A percentile compares a stretch with the other conserved stretches of the same genome.
phyloP scores from a whole-genome alignment of 2,888 invertebrate species.

The Cistogaster globosa region DNA sequence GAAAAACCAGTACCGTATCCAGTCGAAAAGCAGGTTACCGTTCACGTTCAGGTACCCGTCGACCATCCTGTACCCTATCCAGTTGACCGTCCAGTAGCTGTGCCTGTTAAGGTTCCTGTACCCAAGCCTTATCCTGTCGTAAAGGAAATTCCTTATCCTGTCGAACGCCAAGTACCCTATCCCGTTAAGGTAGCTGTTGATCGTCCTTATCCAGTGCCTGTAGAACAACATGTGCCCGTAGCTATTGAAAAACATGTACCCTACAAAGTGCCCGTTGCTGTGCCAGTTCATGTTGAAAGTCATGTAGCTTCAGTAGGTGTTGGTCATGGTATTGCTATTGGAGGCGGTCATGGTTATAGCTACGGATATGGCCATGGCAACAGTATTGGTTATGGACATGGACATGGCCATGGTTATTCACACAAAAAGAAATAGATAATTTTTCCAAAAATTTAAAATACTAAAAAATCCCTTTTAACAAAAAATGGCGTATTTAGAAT shows the following conservation, averaged over 20 bases:
- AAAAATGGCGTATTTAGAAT: conserved; percentile 66
- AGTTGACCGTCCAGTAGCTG: conserved; percentile 88
- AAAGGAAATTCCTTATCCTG: conserved; percentile 85
- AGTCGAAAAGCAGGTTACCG: conserved; percentile 84
- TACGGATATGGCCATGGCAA: conserved; percentile 58
- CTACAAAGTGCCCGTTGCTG: conserved; percentile 85
- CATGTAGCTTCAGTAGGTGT: conserved; percentile 75
- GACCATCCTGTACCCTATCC: conserved; percentile 85
- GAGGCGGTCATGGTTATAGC: conserved; percentile 71
- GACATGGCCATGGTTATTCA: conserved; percentile 73
- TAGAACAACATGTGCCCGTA: conserved; percentile 85
- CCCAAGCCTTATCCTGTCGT: conserved; percentile 87
- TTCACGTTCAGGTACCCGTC: conserved; percentile 84
- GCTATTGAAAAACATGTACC: conserved; percentile 88
- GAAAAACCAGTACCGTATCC: conserved; percentile 84
- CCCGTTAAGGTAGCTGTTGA: conserved; percentile 85
- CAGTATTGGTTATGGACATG: conserved; percentile 51
- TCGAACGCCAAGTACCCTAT: conserved; percentile 85
- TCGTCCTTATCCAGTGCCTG: conserved; percentile 84
- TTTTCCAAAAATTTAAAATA: conserved; percentile 67
- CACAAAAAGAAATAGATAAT: conserved; percentile 80
- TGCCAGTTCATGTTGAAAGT: conserved; percentile 81
- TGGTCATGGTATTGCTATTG: conserved; percentile 74
- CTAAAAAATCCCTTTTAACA: conserved; percentile 54
- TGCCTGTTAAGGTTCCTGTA: conserved; percentile 85